These are phyloP conservation scores for Phallusia fumigata DNA, from an alignment of 23 tunicate genomes.

Conservation along the genomic window DNA sequence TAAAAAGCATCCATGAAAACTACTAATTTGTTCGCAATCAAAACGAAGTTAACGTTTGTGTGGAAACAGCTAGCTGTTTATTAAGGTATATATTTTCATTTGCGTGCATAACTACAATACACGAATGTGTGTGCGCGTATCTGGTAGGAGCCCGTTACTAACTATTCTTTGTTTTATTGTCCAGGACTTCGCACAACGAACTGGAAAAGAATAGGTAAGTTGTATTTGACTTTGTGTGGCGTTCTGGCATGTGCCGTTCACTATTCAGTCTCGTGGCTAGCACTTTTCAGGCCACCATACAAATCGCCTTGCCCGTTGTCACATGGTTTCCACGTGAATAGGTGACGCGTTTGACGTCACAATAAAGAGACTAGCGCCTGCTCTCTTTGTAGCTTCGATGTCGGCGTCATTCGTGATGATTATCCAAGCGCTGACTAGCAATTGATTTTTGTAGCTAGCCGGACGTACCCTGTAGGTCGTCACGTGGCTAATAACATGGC, in stretches of 20 bases:
- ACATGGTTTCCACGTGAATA: constrained; percentile 55
- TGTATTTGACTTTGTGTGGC: not conserved
- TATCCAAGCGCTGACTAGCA: not conserved
- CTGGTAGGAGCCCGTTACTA: no score
- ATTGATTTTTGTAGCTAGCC: not conserved
- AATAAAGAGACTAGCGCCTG: constrained; percentile 21
- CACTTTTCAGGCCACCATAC: not conserved
- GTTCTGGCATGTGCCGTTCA: not conserved
- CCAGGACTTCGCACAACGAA: constrained; percentile 95
- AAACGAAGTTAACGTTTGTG: no score
- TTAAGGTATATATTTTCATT: no score
- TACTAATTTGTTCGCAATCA: no score
- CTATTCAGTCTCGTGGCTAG: not conserved
- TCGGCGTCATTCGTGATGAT: not conserved
- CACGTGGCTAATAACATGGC: not conserved
- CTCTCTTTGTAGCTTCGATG: not conserved
- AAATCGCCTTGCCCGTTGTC: constrained; percentile 19
- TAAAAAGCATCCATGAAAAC: no score
- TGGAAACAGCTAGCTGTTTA: no score
- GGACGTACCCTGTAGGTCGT: not conserved
- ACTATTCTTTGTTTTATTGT: constrained; percentile 21
- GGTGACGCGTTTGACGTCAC: constrained; percentile 32
- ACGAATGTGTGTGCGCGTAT: no score
- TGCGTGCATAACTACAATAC: no score
- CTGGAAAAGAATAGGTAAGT: constrained; percentile 86